phyloP scores from a whole-genome alignment of 2,797 vertebrate genomes.

The Leptatherina wallacei region DNA sequence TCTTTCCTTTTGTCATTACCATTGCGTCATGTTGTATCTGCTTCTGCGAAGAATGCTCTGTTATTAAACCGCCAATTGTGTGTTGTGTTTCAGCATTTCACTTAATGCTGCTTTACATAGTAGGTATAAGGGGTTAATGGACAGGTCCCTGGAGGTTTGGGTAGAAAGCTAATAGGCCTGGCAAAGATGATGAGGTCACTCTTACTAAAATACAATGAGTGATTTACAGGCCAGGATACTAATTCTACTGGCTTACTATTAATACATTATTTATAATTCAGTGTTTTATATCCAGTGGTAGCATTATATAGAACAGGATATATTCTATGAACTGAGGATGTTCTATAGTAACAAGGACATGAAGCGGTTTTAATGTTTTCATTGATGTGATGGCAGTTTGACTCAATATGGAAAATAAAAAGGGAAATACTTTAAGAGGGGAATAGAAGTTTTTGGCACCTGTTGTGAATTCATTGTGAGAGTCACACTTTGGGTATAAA shows the following conservation, averaged over 20 bases:
- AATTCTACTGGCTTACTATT: constrained; percentile 47
- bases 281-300: constrained; percentile 32
- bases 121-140: constrained; percentile 73
- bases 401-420: background rate
- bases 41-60: background rate
- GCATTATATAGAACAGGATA: constrained; percentile 14
- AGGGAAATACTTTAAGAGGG: background rate
- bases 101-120: constrained; percentile 69
- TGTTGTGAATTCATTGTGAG: constrained; percentile 25
- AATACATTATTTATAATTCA: constrained; percentile 63
- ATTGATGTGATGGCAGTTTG: background rate
- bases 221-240: constrained; percentile 63
- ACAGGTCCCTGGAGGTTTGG: constrained; percentile 69
- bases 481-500: constrained; percentile 12
- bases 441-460: constrained; percentile 4
- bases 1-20: background rate
- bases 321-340: constrained; percentile 20
- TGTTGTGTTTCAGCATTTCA: constrained; percentile 54
- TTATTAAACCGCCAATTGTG: constrained; percentile 31
- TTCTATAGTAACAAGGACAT: constrained; percentile 4
- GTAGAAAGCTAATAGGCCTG: constrained; percentile 77
- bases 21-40: background rate
- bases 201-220: constrained; percentile 60
- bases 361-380: background rate
- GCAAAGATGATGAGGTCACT: constrained; percentile 81